Base-by-base conservation (phyloP, 2,888 invertebrate genomes). In the Belgica antarctica region DNA sequence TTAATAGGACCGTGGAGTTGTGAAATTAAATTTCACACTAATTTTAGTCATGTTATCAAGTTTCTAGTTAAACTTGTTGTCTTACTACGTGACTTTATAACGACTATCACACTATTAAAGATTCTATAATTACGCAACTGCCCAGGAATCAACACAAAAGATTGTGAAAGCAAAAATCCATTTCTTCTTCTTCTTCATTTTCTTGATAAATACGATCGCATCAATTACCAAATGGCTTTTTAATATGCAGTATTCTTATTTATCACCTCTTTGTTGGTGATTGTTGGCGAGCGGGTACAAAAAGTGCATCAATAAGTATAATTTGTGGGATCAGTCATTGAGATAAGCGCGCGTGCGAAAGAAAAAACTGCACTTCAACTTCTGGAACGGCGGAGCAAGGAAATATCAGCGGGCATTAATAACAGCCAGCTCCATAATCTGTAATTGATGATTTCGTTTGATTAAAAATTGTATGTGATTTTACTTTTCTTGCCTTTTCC, bases 171-270 rank as follows among this genome's bases (percentile, higher is more conserved):
- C 25, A 61, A 15, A 19, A 28, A 28, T 8, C 34, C 7, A 31
- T 31, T 31, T 31, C n/a, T n/a, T n/a, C n/a, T n/a, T n/a, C n/a
- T n/a, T n/a, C n/a, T n/a, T n/a, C n/a, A n/a, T n/a, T n/a, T n/a
- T 31, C n/a, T 24, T 52, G 31, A 68, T 52, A 57, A 68, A 68
- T 68, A 22, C 15, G 68, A 57, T 52, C 52, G 36, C 68, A 68
- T 68, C 57, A 57, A 68, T 68, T 68, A 68, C 34, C n/a, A 59
- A 68, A 68, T 68, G 68, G 68, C 28, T 68, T 34, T 68, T 68
- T 68, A 68, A 68, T 52, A 68, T 68, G 68, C 68, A 68, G 52
- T 68, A 68, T 68, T 28, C 68, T 68, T 65, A 65, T 65, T 65
- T 65, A 65, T 65, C 65, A 65, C 65, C 47, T 65, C 65, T 65